Evolutionary conservation across 2,113 vertebrate genomes (phyloP).

Genomic region (Thalassarche chlororhynchos): DNA sequence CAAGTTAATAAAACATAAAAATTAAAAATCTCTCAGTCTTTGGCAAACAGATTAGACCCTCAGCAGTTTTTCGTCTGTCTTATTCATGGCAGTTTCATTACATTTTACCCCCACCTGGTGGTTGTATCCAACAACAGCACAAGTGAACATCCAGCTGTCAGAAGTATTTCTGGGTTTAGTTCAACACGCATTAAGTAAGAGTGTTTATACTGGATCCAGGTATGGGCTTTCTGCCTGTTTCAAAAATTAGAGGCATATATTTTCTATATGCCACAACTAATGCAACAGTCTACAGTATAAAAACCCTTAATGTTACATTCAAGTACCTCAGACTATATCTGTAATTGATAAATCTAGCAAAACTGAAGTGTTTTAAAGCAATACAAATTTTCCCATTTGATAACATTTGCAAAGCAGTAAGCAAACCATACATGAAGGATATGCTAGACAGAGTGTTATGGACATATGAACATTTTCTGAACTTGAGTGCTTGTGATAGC

Average conservation of each 20-base stretch:
- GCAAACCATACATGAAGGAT: accelerated
- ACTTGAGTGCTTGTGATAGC: accelerated
- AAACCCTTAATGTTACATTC: neutral
- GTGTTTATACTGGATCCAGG: neutral
- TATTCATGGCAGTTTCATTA: neutral
- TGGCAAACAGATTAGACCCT: neutral
- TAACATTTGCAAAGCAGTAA: too few species aligned
- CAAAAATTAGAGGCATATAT: neutral
- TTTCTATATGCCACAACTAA: neutral
- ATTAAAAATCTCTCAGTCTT: neutral
- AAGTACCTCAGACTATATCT: neutral
- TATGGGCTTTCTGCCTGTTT: neutral
- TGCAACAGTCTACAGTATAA: neutral
- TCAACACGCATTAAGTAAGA: neutral
- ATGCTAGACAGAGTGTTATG: accelerated
- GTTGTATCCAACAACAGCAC: constrained; percentile 3
- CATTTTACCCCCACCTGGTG: constrained; percentile 75
- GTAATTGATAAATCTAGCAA: neutral
- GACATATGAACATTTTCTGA: accelerated
- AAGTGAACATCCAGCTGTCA: neutral
- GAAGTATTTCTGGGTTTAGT: neutral
- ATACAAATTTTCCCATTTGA: neutral
- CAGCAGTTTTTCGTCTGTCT: neutral
- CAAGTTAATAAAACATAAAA: neutral
- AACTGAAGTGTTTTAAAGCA: accelerated